Evolutionary conservation across 2,113 vertebrate genomes (phyloP), one percentile per base, ranked within the genome.

Genomic region (Ceuthmochares aereus): DNA sequence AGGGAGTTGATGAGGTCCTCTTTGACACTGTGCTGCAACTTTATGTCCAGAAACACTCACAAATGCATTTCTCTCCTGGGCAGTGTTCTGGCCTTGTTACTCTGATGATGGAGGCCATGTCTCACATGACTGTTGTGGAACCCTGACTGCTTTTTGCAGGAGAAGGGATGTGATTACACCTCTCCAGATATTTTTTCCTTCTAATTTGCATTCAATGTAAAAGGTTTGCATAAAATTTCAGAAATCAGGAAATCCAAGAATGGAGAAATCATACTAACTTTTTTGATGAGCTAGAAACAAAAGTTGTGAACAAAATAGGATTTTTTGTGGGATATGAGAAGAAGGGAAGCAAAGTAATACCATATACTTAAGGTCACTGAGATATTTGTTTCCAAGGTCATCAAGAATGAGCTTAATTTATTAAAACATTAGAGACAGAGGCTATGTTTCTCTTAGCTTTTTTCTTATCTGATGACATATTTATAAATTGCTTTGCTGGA

Each of bases 41-140:
- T 58, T 27, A 26, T 15, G 7, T 27, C 25, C 45, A 66, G 42
- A 66, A 62, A 32, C 13, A 4, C 27, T 62, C 16, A n/a, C 2
- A 54, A n/a, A n/a, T 0, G 2, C 1, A 5, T 42, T 59, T 47
- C 5, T 34, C 5, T 17, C 12, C 29, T 43, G 12, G 3, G 12
- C 12, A 55, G 16, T 30, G 25, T 45, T 22, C 47, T 70, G 13
- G 23, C 3, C 3, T 56, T 69, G 34, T 20, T 42, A 5, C 4
- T 86, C 43, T 76, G 10, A 4, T 80, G 49, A 43, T 1, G 4
- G 11, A 25, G 3, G 4, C 3, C 8, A 2, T 27, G 4, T 21
- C 14, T 14, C 11, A 12, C 23, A 14, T 42, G 25, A 14, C 13
- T 60, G 2, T 11, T 56, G 7, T 15, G 5, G 3, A 64, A 17